Base-by-base conservation (phyloP, 2,797 vertebrate species). In the Cetoscarus ocellatus region DNA sequence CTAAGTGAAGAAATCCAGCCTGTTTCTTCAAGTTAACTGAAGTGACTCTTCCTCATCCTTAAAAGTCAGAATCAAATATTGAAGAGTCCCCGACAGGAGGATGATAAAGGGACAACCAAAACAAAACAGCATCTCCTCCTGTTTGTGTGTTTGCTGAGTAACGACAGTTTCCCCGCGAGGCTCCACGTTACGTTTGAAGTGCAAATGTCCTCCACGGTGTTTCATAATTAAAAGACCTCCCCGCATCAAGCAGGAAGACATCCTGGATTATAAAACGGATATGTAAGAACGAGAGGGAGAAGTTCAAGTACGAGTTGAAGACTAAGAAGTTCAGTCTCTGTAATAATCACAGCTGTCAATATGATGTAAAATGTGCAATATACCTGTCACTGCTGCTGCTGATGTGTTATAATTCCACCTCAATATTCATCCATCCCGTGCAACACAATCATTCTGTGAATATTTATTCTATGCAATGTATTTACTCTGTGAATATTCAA, bases 191-290 rank as follows among this genome's bases (percentile, higher is more conserved):
- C 1, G 57, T 77, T 70, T 79, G 76, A 77, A 75, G 68, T 78
- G 59, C 73, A 73, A 54, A 83, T 58, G 55, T 42, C 15, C 15
- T 15, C 59, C 6, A 13, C 15, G 13, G 38, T 54, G 62, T 79
- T 84, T 75, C 58, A 77, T 80, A 77, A 77, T 80, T 57, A 82
- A 70, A 58, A 43, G 55, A 54, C 44, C n/a, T n/a, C n/a, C n/a
- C n/a, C n/a, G n/a, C 40, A 39, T 11, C 39, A 13, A 69, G 57
- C 34, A 3, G 35, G 13, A 14, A 3, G 7, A 38, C 50, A 17
- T 47, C 48, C 57, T 53, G 55, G 34, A 39, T 58, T 19, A 13
- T 50, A 39, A 36, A 47, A 69, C 11, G 12, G 42, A 15, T 27
- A 57, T 51, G 14, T 19, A 27, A 51, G 40, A 0, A 1, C 7